Evolutionary conservation across 2,888 invertebrate species (phyloP), one percentile per base, ranked within the genome.

Genomic region (Trissoscelio sp.): DNA sequence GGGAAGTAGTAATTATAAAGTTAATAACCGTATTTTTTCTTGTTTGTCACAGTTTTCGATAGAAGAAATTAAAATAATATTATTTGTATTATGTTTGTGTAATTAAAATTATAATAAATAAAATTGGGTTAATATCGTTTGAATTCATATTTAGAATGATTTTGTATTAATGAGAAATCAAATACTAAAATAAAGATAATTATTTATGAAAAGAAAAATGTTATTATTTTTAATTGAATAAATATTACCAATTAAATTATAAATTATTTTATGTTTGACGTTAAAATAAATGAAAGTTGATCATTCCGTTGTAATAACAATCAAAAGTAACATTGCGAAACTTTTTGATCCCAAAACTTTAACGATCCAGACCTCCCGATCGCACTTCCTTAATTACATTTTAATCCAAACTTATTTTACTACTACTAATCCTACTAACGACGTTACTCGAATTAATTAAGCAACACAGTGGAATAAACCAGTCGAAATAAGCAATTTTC

Each of bases 361-460:
- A 77, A 62, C 69, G 46, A 77, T 77, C 16, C 16, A 55, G 37
- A 31, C 37, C 44, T 53, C 12, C 42, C 34, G 24, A 77, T 69
- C 46, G 44, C 37, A 31, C 55, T 77, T 46, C 31, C 60, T 69
- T 77, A 77, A 77, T 77, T 77, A 69, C 77, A 55, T 62, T 77
- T 77, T 69, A 69, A 77, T 77, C 69, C 69, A 69, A 69, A 77
- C 69, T 69, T 77, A 62, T 62, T 77, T 77, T 62, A 77, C 37
- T 77, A 46, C 69, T 62, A 24, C 62, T 77, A 77, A 77, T 62
- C 62, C 46, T 39, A 37, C 69, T 77, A 77, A 62, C 51, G 77
- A 69, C 39, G 16, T 60, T 62, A 37, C 55, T 44, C 37, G 62
- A 69, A 44, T 53, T 62, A 77, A 77, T 62, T 69, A 37, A 60